Conservation (phyloP, 2,797 vertebrate genomes). For the Ispidina lecontei region DNA sequence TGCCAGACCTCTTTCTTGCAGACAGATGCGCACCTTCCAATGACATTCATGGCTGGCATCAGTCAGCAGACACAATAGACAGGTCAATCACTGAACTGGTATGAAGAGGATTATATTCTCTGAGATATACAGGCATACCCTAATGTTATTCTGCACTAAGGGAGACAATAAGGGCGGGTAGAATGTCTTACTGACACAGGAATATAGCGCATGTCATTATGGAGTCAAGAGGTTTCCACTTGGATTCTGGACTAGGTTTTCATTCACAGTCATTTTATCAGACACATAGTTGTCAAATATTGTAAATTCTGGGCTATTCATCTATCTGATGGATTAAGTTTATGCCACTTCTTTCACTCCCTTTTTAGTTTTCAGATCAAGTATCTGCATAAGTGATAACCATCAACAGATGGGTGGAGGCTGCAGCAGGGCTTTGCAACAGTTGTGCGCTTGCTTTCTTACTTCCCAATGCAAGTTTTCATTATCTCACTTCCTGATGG, state of each 20-base stretch:
- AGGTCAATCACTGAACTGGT: neutral
- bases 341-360: neutral
- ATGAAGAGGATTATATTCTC: neutral
- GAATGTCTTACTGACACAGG: neutral
- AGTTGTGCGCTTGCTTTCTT: neutral
- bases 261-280: neutral
- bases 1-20: neutral
- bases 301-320: neutral
- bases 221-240: neutral
- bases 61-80: neutral
- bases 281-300: neutral
- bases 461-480: neutral
- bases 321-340: neutral
- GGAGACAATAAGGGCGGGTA: neutral
- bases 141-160: rapidly evolving
- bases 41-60: neutral
- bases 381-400: slow-evolving; percentile 56
- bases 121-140: rapidly evolving
- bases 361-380: slow-evolving; percentile 33
- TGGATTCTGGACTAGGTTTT: neutral
- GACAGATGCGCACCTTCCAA: neutral
- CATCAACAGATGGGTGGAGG: slow-evolving; percentile 55
- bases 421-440: neutral
- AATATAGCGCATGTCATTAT: rapidly evolving
- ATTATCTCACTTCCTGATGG: neutral